These are phyloP conservation scores for Melipona beecheii DNA, from an alignment of 2,888 invertebrate species.

Conservation along the genomic window DNA sequence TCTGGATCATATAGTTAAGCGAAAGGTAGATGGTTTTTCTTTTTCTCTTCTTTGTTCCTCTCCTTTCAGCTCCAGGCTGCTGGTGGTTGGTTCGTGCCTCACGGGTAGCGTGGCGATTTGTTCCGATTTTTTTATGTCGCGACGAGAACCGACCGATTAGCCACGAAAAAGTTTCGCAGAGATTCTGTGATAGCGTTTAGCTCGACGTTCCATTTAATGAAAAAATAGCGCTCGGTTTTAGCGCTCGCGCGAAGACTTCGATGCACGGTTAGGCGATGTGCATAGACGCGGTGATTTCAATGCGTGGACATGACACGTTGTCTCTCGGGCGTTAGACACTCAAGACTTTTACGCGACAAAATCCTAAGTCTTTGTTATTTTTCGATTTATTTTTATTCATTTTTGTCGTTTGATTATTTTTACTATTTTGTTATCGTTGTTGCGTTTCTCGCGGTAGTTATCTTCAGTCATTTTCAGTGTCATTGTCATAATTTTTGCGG, in stretches of 20 bases:
- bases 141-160: slow-evolving; percentile 19
- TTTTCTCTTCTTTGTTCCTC: not conserved
- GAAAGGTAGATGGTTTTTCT: not conserved
- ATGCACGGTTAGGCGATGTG: not conserved
- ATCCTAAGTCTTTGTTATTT: not conserved
- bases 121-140: slow-evolving; percentile 36
- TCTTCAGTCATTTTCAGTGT: no score
- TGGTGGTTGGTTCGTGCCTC: slow-evolving; percentile 18
- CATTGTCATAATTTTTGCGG: no score
- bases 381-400: not conserved
- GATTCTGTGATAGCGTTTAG: not conserved
- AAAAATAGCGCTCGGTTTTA: not conserved
- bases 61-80: not conserved
- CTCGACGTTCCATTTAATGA: not conserved
- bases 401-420: no score
- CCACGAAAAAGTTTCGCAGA: not conserved
- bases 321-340: not conserved
- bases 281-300: slow-evolving; percentile 26
- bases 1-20: no score
- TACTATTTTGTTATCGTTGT: no score
- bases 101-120: slow-evolving; percentile 30
- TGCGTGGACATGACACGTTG: not conserved
- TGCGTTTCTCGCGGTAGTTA: no score
- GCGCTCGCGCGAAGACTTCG: slow-evolving; percentile 13
- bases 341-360: not conserved